A percentile compares a stretch with the other conserved stretches of the same genome.
These are phyloP conservation scores for Eulemur rufifrons DNA, from an alignment of 2,113 vertebrate genomes.

Conservation along the genomic window DNA sequence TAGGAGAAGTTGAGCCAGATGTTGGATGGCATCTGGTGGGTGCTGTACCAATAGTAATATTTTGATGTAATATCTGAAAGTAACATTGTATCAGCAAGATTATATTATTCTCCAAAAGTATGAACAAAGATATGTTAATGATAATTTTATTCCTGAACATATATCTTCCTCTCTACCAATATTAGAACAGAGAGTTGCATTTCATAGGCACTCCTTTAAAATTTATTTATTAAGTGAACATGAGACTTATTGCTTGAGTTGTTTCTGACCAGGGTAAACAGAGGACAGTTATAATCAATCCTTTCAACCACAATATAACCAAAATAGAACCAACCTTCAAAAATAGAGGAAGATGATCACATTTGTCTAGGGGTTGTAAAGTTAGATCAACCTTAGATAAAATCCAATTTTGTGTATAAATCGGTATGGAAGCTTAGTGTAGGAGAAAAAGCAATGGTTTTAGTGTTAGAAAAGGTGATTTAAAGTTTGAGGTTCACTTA, in stretches of 20 bases:
- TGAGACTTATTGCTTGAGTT: not conserved
- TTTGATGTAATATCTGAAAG: not conserved
- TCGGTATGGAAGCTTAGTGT: not conserved
- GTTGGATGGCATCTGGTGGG: not conserved
- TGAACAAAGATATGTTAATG: not conserved
- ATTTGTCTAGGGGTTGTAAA: slow-evolving; percentile 7
- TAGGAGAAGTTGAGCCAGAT: not conserved
- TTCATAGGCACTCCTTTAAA: not conserved
- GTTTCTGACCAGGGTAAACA: not conserved
- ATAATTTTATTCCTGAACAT: not conserved
- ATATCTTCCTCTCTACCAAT: not conserved
- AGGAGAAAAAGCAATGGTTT: not conserved
- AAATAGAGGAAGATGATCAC: not conserved
- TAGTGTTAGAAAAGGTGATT: not conserved
- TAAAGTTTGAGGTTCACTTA: not conserved
- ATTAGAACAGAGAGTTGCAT: not conserved
- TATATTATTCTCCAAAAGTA: not conserved
- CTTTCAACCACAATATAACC: slow-evolving; percentile 22
- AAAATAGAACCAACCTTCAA: slow-evolving; percentile 7
- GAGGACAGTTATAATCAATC: not conserved
- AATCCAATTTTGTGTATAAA: not conserved
- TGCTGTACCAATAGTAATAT: not conserved
- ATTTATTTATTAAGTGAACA: slow-evolving; percentile 17
- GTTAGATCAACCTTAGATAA: slow-evolving; percentile 23
- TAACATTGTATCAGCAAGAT: not conserved